Evolutionary conservation across 2,888 invertebrate species (phyloP).

Genomic region (Archips xylosteana): DNA sequence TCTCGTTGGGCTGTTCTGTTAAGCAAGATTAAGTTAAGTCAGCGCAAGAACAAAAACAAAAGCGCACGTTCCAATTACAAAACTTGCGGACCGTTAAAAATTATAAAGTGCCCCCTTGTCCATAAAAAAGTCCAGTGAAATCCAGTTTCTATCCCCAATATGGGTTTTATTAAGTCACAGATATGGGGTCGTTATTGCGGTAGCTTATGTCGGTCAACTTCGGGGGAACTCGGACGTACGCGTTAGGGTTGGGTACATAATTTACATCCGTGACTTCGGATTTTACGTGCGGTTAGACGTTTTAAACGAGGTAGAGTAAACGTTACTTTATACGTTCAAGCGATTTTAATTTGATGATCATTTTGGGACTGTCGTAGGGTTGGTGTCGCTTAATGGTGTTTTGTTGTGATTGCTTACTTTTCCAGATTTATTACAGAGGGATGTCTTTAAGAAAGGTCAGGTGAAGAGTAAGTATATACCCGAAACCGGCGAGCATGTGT

Average conservation of each 20-base stretch:
- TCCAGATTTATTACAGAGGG: too few relatives aligned
- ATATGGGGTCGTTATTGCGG: conserved; percentile 68
- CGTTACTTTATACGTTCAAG: conserved; percentile 17
- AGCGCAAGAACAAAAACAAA: neutral
- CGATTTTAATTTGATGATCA: conserved; percentile 9
- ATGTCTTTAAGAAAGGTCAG: too few relatives aligned
- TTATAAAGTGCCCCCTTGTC: conserved; percentile 27
- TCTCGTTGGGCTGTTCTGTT: too few relatives aligned
- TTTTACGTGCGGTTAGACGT: conserved; percentile 35
- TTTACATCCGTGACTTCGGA: conserved; percentile 36
- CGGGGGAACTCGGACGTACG: conserved; percentile 53
- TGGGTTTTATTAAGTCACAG: conserved; percentile 69
- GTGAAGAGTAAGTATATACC: too few relatives aligned
- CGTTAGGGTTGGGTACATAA: conserved; percentile 33
- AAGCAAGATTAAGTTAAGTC: neutral
- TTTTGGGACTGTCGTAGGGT: neutral
- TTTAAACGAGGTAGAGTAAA: conserved; percentile 25
- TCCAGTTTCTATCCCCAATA: conserved; percentile 39
- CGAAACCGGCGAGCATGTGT: too few relatives aligned
- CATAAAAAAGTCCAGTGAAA: conserved; percentile 35
- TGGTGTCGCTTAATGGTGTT: neutral
- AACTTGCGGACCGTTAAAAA: conserved; percentile 19
- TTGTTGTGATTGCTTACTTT: neutral
- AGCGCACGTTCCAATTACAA: neutral
- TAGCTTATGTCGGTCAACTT: conserved; percentile 68